Conservation (phyloP, 2,888 invertebrate species). For the Bruchidius siliquastri region DNA sequence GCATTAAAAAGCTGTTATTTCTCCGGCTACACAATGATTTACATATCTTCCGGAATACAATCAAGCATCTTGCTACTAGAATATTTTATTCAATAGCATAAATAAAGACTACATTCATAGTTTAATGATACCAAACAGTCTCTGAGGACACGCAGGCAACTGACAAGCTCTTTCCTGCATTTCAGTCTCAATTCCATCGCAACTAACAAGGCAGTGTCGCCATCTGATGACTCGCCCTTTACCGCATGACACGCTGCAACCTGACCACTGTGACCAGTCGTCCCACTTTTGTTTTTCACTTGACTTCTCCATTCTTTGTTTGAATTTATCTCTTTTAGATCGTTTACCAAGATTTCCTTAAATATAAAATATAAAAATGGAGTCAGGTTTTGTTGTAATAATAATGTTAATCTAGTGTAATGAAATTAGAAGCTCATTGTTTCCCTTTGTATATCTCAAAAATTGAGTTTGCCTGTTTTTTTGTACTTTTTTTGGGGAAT, state of each 20-base stretch:
- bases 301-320: background rate
- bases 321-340: background rate
- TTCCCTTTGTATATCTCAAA: too few relatives aligned
- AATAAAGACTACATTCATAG: slow-evolving; percentile 9
- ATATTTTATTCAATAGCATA: background rate
- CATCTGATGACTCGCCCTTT: slow-evolving; percentile 56
- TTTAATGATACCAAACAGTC: slow-evolving; percentile 41
- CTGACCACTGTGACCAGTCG: slow-evolving; percentile 58
- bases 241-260: slow-evolving; percentile 62
- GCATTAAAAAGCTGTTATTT: background rate
- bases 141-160: slow-evolving; percentile 47
- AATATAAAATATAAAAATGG: background rate
- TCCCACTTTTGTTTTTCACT: slow-evolving; percentile 42
- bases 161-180: slow-evolving; percentile 52
- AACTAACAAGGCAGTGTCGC: slow-evolving; percentile 50
- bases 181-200: slow-evolving; percentile 47
- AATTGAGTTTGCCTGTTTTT: too few relatives aligned
- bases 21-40: background rate
- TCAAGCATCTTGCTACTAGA: background rate
- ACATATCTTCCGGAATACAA: background rate
- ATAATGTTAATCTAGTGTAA: too few relatives aligned
- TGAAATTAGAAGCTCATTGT: too few relatives aligned
- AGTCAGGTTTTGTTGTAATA: too few relatives aligned
- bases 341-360: background rate
- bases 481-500: too few relatives aligned